Evolutionary conservation across 2,113 vertebrate genomes (phyloP), one percentile per base, ranked within the genome.

Genomic region (Clarias macrocephalus): DNA sequence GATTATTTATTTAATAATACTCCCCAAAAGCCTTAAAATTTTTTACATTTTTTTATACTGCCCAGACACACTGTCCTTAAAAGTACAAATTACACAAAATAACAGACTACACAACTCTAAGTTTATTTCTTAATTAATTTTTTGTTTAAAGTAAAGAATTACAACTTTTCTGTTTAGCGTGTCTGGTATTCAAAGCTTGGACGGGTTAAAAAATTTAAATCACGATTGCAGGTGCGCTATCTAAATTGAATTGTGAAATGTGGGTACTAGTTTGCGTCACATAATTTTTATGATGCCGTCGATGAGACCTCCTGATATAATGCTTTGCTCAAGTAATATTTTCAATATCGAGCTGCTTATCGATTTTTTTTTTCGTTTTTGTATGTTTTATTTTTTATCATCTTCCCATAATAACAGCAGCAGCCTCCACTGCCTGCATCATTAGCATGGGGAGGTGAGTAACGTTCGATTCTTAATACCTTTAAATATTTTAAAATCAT

Each of bases 381-480:
- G 16, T 13, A 66, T 54, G 37, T 76, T 37, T 28, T 21, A 13
- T 33, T 42, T 42, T 60, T 25, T 13, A 25, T 3, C 12, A 2
- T 37, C 33, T 37, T 37, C 16, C 23, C 23, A 9, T 11, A 21
- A 59, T 80, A 42, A 62, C 57, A 60, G 10, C 57, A 60, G 10
- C 77, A 80, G 77, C 30, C 79, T 23, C 37, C 56, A 16, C 2
- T 28, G 52, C 52, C 75, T 77, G 6, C 48, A 3, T 56, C 15
- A 18, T 54, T 76, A 76, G 25, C 60, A 63, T 28, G 37, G 25
- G 72, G 59, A 76, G 84, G 57, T 65, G 84, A 30, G 52, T 65
- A 79, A 56, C 33, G 62, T 66, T 16, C 28, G 2, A 25, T 75
- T 21, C 72, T 75, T 52, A 75, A 52, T 48, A 75, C 33, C 72